These are phyloP conservation scores for Hippasteria phrygiana DNA, from an alignment of 53 echinoderm and acorn worm genomes.

Conservation along the genomic window DNA sequence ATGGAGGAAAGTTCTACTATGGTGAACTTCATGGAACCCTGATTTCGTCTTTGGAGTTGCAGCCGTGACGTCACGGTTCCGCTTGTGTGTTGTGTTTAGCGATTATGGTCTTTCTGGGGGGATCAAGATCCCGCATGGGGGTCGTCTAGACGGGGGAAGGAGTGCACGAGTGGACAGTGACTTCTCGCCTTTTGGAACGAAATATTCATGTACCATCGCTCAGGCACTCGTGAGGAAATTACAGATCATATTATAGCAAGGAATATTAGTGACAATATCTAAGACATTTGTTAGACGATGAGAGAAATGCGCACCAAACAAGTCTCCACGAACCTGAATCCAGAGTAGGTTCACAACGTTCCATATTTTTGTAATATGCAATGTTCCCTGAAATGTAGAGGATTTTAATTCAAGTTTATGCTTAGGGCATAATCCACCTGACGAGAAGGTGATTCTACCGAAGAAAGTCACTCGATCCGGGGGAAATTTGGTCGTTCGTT, in stretches of 20 bases:
- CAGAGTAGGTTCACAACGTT: not conserved
- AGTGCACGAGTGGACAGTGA: slow-evolving; percentile 47
- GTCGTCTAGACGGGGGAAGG: slow-evolving; percentile 32
- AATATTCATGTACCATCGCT: not conserved
- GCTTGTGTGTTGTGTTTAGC: slow-evolving; percentile 37
- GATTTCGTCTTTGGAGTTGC: slow-evolving; percentile 29
- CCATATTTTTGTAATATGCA: too few relatives aligned
- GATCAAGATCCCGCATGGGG: slow-evolving; percentile 24
- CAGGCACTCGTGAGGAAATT: too few relatives aligned
- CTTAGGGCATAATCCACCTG: too few relatives aligned
- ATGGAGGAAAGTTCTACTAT: too few relatives aligned
- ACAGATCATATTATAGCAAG: not conserved
- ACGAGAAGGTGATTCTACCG: too few relatives aligned
- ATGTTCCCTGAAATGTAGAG: too few relatives aligned
- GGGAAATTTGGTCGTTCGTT: too few relatives aligned
- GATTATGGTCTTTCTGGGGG: slow-evolving; percentile 51
- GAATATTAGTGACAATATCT: not conserved
- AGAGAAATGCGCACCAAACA: not conserved
- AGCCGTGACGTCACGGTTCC: slow-evolving; percentile 61
- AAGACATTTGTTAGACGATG: not conserved
- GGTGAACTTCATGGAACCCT: not conserved
- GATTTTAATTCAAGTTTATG: too few relatives aligned
- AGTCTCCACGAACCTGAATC: not conserved
- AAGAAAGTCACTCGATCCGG: too few relatives aligned
- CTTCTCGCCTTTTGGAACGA: not conserved